phyloP scores from a whole-genome alignment of 1,140 invertebrate species.

The Rhagoletis zephyria region DNA sequence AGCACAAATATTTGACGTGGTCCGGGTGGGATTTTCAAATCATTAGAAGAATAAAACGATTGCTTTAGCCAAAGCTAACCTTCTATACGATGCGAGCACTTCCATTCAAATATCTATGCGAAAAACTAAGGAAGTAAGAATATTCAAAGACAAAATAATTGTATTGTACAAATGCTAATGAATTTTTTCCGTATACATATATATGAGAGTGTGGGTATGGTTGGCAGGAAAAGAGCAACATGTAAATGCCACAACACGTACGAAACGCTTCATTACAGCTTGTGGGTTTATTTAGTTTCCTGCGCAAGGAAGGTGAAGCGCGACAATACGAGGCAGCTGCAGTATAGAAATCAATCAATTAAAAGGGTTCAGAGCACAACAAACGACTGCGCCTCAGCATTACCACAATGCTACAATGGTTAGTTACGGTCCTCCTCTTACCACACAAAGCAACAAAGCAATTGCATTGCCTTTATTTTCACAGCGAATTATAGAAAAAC shows the following conservation, averaged over 20 bases:
- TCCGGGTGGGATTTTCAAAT: background rate
- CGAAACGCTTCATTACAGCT: constrained; percentile 33
- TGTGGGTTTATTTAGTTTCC: background rate
- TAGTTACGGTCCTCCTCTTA: background rate
- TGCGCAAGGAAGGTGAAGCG: too few species aligned
- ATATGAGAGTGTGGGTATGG: background rate
- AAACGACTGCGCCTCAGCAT: background rate
- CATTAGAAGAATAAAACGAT: too few species aligned
- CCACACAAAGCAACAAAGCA: constrained; percentile 32
- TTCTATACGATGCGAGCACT: too few species aligned
- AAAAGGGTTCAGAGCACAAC: constrained; percentile 41
- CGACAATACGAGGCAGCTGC: background rate
- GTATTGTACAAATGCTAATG: constrained; percentile 37
- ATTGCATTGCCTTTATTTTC: constrained; percentile 49
- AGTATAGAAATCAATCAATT: constrained; percentile 42
- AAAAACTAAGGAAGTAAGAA: background rate
- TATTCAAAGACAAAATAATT: constrained; percentile 46
- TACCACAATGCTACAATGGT: background rate
- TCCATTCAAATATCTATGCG: too few species aligned
- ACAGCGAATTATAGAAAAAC: constrained; percentile 42
- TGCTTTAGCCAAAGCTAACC: too few species aligned
- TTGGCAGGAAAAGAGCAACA: background rate
- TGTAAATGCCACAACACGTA: background rate
- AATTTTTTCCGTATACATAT: background rate
- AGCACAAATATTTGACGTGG: background rate